Evolutionary conservation across 2,797 vertebrate genomes (phyloP), one percentile per base, ranked within the genome.

Genomic region (Lepidocolaptes lacrymiger): DNA sequence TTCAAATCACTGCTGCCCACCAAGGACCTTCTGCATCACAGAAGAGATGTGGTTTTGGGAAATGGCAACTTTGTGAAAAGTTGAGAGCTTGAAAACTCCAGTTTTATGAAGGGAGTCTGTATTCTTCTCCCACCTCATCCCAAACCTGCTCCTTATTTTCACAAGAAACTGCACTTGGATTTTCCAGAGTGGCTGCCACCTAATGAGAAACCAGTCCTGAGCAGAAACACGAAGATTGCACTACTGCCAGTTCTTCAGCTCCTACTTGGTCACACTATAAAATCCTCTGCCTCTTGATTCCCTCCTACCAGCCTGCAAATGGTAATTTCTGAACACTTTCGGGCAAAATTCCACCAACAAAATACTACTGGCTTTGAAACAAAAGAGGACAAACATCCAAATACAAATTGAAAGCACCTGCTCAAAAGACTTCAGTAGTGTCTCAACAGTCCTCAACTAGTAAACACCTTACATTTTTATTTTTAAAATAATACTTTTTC

Each of bases 351-450:
- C 69, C 73, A 73, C 46, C 36, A 68, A 41, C 37, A 68, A 67
- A 71, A 77, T 82, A 72, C 58, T 72, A 75, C 1, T 88, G 48
- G 66, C 66, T 94, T 90, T 91, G 59, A 94, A 95, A 85, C 32
- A 91, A 46, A 85, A 84, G 34, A 88, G 27, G n/a, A 76, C 54
- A 85, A 93, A 90, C 19, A 69, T 72, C 39, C 80, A 90, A 90
- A 90, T 18, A 67, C 48, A 92, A 92, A 92, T 72, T 84, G 55
- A 92, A 93, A 91, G 85, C 89, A 89, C 55, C 89, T 95, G 85
- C 74, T 86, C 58, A 64, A 64, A 78, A 89, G 75, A 54, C 51
- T 90, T 55, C 21, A 46, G 23, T 58, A 76, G 46, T 55, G 48
- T 83, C 80, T 93, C 49, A 93, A 77, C 36, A 81, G 56, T 62